Conservation (phyloP, 1,140 invertebrate genomes). For the Achatina immaculata region DNA sequence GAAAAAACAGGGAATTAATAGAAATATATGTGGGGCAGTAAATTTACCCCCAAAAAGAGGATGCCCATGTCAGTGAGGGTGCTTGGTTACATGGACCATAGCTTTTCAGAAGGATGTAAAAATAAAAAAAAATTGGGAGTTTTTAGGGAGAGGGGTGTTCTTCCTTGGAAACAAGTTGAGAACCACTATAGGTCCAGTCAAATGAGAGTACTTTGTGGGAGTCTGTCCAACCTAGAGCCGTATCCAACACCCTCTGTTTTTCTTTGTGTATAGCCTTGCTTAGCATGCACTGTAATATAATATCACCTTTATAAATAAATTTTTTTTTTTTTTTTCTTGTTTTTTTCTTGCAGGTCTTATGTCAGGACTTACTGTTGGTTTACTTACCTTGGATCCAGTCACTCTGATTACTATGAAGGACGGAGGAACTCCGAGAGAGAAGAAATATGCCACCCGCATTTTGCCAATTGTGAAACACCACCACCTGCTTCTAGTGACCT, state of each 20-base stretch:
- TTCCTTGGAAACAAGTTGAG: too few relatives aligned
- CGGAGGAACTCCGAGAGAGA: constrained; percentile 59
- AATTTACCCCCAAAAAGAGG: too few relatives aligned
- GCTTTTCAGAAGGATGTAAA: too few relatives aligned
- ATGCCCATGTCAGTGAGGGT: too few relatives aligned
- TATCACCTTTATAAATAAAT: not conserved
- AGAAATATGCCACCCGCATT: constrained; percentile 63
- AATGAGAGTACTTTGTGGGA: too few relatives aligned
- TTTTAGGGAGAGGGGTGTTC: too few relatives aligned
- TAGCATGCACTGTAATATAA: not conserved
- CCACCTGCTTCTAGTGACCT: constrained; percentile 67
- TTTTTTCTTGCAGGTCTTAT: constrained; percentile 62
- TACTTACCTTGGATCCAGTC: constrained; percentile 65
- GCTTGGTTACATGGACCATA: too few relatives aligned
- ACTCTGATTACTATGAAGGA: constrained; percentile 63
- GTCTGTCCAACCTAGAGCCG: too few relatives aligned
- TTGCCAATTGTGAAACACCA: constrained; percentile 65
- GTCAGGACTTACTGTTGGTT: constrained; percentile 68
- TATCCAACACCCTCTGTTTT: not conserved
- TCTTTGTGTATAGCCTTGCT: not conserved
- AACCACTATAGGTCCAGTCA: too few relatives aligned
- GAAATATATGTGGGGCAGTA: too few relatives aligned
- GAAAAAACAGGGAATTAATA: too few relatives aligned
- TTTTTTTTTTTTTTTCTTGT: constrained; percentile 9
- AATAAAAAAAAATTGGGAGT: too few relatives aligned